phyloP scores from a whole-genome alignment of 2,888 invertebrate species.

The Ditylenchus weischeri region DNA sequence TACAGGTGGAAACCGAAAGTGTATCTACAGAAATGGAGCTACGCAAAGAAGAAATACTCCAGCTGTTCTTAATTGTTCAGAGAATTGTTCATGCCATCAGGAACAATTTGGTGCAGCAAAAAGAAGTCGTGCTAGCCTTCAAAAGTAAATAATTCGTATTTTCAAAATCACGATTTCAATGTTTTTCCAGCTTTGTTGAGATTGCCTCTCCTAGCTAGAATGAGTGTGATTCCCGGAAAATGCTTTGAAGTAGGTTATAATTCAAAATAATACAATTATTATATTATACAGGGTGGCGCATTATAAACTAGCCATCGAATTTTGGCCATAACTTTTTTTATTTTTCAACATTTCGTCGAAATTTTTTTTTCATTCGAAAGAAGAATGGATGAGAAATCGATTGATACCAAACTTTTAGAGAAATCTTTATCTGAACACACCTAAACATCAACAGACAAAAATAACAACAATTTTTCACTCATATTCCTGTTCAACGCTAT shows the following conservation, averaged over 20 bases:
- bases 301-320: no score
- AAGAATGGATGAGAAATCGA: no score
- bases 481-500: no score
- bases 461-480: no score
- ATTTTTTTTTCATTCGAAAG: no score
- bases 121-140: conserved; percentile 11
- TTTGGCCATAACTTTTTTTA: no score
- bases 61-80: conserved; percentile 24
- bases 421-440: no score
- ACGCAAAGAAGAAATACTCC: conserved; percentile 25
- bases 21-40: neutral
- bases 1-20: neutral
- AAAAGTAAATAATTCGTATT: conserved; percentile 9
- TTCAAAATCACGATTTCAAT: neutral
- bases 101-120: conserved; percentile 1
- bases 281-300: no score
- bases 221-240: conserved; percentile 40
- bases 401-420: no score
- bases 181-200: conserved; percentile 35
- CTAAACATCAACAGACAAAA: no score
- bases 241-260: conserved; percentile 34
- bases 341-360: no score
- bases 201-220: conserved; percentile 37
- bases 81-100: conserved; percentile 19
- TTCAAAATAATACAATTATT: no score